Conservation (phyloP, 2,888 invertebrate species). For the Steinernema carpocapsae region DNA sequence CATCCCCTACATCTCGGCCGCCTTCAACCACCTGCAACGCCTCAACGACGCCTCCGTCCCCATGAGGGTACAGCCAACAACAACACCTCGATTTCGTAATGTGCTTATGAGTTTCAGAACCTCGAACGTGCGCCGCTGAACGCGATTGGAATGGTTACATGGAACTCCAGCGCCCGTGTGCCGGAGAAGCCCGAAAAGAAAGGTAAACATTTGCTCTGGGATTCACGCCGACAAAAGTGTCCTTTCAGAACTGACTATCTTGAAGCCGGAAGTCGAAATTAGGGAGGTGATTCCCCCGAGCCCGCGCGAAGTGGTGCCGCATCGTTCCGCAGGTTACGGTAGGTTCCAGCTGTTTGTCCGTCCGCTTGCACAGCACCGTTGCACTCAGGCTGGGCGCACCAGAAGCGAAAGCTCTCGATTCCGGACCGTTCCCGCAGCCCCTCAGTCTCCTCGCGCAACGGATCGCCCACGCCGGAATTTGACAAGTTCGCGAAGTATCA, state of each 20-base stretch:
- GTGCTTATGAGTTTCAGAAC: conserved; percentile 42
- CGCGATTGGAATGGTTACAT: conserved; percentile 60
- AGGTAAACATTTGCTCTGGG: conserved; percentile 5
- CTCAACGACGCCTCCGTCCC: conserved; percentile 55
- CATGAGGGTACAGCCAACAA: conserved; percentile 51
- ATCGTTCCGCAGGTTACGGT: conserved; percentile 64
- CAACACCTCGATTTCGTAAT: neutral
- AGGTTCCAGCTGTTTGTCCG: neutral
- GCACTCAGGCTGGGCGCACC: conserved; percentile 54
- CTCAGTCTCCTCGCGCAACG: conserved; percentile 49
- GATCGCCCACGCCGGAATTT: conserved; percentile 50
- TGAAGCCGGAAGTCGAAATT: conserved; percentile 50
- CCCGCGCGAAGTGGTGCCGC: conserved; percentile 60
- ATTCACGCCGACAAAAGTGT: neutral
- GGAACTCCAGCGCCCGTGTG: conserved; percentile 44
- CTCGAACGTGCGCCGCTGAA: conserved; percentile 57
- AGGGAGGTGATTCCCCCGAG: conserved; percentile 54
- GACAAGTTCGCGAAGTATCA: conserved; percentile 58
- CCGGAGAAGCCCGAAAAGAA: conserved; percentile 34
- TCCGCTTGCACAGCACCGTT: neutral
- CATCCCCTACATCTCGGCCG: conserved; percentile 59
- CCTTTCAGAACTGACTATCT: conserved; percentile 42
- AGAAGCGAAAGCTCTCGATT: conserved; percentile 60
- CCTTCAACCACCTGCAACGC: conserved; percentile 60
- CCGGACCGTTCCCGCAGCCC: conserved; percentile 58